phyloP scores from a whole-genome alignment of 2,888 invertebrate genomes.

The Thera britannica region DNA sequence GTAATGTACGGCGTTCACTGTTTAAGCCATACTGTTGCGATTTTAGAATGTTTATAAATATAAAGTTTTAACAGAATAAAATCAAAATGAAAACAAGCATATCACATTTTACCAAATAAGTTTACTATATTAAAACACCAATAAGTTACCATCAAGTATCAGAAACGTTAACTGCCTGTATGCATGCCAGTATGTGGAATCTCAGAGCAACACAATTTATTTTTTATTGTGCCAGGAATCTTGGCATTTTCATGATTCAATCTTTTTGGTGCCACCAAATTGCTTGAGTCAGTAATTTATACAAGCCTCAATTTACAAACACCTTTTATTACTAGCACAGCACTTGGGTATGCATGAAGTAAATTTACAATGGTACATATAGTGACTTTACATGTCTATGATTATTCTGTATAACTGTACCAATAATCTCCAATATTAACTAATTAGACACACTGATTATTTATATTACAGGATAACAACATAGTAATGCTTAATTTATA shows the following conservation, averaged over 20 bases:
- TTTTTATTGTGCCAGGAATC: no score
- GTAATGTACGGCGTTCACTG: neutral
- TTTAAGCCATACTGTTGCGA: slow-evolving; percentile 22
- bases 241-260: neutral
- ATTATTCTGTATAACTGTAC: slow-evolving; percentile 2
- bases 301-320: slow-evolving; percentile 22
- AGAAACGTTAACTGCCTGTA: neutral
- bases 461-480: neutral
- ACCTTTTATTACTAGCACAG: slow-evolving; percentile 12
- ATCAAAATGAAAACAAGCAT: slow-evolving; percentile 47
- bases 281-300: slow-evolving; percentile 13
- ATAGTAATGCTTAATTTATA: neutral
- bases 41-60: slow-evolving; percentile 20
- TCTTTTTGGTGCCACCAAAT: slow-evolving; percentile 16
- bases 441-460: slow-evolving; percentile 9
- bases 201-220: no score
- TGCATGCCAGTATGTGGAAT: no score
- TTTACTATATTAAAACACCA: slow-evolving; percentile 27
- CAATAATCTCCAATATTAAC: neutral
- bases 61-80: slow-evolving; percentile 36
- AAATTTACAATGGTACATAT: neutral
- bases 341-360: neutral
- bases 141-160: slow-evolving; percentile 13
- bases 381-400: neutral
- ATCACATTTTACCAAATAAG: slow-evolving; percentile 49